These are phyloP conservation scores for Engraulis encrasicolus DNA, from an alignment of 2,113 vertebrate species.

Conservation along the genomic window DNA sequence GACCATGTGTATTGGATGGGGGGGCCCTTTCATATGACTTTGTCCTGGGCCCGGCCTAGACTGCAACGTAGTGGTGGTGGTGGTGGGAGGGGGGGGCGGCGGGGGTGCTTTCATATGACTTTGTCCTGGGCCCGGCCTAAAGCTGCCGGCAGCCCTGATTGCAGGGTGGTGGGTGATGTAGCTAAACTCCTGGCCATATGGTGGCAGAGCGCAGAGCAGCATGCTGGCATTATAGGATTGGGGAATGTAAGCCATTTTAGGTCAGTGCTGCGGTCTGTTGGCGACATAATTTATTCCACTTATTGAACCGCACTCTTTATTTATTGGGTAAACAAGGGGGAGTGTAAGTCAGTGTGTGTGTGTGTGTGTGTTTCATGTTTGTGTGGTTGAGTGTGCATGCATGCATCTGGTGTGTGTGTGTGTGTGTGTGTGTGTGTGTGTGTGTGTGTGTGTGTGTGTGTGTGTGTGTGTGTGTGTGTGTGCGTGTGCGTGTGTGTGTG, in stretches of 20 bases:
- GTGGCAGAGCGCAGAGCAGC: not conserved
- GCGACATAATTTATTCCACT: not conserved
- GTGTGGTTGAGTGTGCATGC: too few species aligned
- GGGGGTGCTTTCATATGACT: too few species aligned
- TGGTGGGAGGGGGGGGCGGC: too few species aligned
- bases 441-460: not conserved
- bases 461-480: too few species aligned
- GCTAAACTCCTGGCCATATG: not conserved
- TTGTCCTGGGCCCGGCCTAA: too few species aligned
- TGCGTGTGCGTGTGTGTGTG: not conserved
- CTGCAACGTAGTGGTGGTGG: too few species aligned
- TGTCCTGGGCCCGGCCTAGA: too few species aligned
- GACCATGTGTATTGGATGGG: too few species aligned
- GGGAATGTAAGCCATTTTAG: not conserved
- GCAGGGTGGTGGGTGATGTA: too few species aligned
- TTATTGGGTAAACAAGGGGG: not conserved
- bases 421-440: not conserved
- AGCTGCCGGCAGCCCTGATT: too few species aligned
- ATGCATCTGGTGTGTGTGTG: not conserved
- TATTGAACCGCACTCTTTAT: not conserved
- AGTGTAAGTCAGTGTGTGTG: too few species aligned
- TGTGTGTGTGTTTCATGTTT: not conserved
- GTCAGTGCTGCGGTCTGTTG: not conserved
- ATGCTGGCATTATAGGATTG: not conserved
- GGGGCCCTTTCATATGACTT: too few species aligned